These are phyloP conservation scores for Amphipyra berbera DNA, from an alignment of 2,888 invertebrate species.

Conservation along the genomic window DNA sequence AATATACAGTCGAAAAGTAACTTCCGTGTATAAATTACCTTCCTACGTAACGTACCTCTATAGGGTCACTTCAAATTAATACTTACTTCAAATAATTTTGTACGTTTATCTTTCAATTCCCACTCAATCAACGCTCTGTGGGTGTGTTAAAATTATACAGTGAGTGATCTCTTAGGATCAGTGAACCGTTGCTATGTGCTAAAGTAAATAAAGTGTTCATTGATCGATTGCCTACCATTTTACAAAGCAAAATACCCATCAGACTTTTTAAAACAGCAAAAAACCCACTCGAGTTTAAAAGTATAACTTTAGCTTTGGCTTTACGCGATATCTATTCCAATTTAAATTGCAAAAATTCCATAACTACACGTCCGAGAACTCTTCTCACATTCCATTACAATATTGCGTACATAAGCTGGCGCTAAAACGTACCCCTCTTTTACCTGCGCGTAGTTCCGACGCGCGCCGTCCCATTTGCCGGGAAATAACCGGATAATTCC, in stretches of 20 bases:
- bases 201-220: conserved; percentile 12
- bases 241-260: conserved; percentile 7
- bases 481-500: conserved; percentile 52
- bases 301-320: not conserved
- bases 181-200: conserved; percentile 1
- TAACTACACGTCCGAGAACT: not conserved
- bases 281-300: not conserved
- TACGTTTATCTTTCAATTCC: not conserved
- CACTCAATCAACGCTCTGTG: not conserved
- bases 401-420: conserved; percentile 21
- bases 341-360: conserved; percentile 16
- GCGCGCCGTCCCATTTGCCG: conserved; percentile 26
- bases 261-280: conserved; percentile 8
- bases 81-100: no score
- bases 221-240: conserved; percentile 19
- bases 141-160: not conserved
- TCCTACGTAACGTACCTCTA: no score
- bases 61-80: no score
- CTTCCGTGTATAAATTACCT: no score
- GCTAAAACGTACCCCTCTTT: conserved; percentile 36
- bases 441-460: conserved; percentile 45
- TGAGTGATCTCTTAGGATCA: conserved; percentile 18
- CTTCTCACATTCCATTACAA: conserved; percentile 26
- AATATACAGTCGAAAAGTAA: no score
- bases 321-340: conserved; percentile 5